These are phyloP conservation scores for Archips crataeganus DNA, from an alignment of 2,888 invertebrate species.

Conservation along the genomic window DNA sequence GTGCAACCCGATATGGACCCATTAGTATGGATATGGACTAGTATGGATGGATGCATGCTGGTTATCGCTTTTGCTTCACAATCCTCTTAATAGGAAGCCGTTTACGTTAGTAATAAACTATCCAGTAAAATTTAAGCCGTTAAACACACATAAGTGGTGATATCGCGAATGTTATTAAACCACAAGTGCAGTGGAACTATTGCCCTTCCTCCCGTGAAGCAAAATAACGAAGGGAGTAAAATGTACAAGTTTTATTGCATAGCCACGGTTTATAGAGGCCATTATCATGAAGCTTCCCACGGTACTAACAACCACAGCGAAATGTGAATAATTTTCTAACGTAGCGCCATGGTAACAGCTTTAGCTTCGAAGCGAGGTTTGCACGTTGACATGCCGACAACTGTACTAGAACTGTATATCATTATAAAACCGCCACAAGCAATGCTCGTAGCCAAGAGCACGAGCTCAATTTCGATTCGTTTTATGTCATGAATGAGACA, in stretches of 20 bases:
- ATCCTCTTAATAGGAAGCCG: neutral
- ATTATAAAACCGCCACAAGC: slow-evolving; percentile 33
- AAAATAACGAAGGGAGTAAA: slow-evolving; percentile 10
- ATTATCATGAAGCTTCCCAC: slow-evolving; percentile 7
- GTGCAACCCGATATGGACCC: too few relatives aligned
- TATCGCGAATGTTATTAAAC: slow-evolving; percentile 6
- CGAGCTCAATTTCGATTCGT: slow-evolving; percentile 16
- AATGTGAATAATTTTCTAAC: neutral
- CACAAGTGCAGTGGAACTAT: slow-evolving; percentile 8
- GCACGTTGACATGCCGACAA: neutral
- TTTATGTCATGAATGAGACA: neutral
- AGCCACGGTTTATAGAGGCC: slow-evolving; percentile 11
- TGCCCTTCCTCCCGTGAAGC: neutral
- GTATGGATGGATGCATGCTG: too few relatives aligned
- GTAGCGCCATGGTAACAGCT: neutral
- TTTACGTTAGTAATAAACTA: neutral
- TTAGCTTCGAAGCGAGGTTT: neutral
- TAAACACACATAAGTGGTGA: slow-evolving; percentile 6
- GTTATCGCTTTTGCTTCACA: too few relatives aligned
- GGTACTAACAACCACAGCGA: neutral
- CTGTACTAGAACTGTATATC: slow-evolving; percentile 15
- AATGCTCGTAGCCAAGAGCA: slow-evolving; percentile 21
- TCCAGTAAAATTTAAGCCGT: slow-evolving; percentile 1
- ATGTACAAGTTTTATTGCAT: slow-evolving; percentile 13
- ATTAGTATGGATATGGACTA: too few relatives aligned